Percentiles rank a stretch among this genome's conserved stretches.
Evolutionary conservation across 2,113 vertebrate species (phyloP).

Genomic region (Nerophis ophidion): DNA sequence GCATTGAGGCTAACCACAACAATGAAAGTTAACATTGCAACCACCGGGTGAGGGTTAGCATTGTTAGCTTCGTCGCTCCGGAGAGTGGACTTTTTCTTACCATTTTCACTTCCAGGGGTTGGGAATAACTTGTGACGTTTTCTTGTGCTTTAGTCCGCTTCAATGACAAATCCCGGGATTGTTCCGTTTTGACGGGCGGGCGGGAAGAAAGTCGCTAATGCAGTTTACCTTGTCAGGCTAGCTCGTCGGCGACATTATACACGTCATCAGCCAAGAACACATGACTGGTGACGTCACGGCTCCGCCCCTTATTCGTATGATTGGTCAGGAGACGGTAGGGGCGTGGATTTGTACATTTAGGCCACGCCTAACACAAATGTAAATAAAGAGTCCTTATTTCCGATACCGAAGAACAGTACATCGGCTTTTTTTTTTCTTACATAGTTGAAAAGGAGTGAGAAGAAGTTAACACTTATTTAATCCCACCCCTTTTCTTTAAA

Average conservation of each 20-base stretch:
- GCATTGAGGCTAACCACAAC: slow-evolving; percentile 28
- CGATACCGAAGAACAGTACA: too few relatives aligned
- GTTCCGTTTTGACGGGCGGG: neutral
- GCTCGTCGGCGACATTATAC: slow-evolving; percentile 45
- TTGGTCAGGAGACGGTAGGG: slow-evolving; percentile 21
- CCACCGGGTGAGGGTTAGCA: slow-evolving; percentile 26
- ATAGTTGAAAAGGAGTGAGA: too few relatives aligned
- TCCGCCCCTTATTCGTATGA: slow-evolving; percentile 1
- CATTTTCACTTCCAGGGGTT: slow-evolving; percentile 14
- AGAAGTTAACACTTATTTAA: too few relatives aligned
- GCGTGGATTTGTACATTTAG: neutral
- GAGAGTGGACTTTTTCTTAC: slow-evolving; percentile 38
- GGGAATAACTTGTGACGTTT: neutral
- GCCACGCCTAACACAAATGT: neutral
- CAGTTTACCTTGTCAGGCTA: slow-evolving; percentile 37
- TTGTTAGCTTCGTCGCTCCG: slow-evolving; percentile 22
- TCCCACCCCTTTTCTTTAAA: too few relatives aligned
- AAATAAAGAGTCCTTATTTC: too few relatives aligned
- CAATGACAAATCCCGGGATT: neutral
- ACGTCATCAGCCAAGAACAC: slow-evolving; percentile 60
- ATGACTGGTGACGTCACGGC: slow-evolving; percentile 45
- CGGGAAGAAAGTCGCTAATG: neutral
- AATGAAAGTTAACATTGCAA: slow-evolving; percentile 36
- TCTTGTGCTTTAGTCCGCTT: neutral
- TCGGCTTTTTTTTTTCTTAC: too few relatives aligned